A percentile compares a stretch with the other conserved stretches of the same genome.
Evolutionary conservation across 92 coral and sea anemone genomes (phyloP).

Genomic region (Diadumene lineata): DNA sequence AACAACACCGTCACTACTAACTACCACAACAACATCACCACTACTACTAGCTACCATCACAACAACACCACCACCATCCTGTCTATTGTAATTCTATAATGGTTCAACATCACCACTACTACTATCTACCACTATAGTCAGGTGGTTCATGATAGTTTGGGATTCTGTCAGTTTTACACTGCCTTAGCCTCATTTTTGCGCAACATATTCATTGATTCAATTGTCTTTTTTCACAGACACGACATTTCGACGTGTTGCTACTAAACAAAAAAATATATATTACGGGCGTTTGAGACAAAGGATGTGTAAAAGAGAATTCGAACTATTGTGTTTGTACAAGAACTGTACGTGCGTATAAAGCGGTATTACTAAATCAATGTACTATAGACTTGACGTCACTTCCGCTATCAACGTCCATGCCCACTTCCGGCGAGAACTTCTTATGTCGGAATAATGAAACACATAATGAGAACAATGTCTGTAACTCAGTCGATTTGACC

Average conservation of each 20-base stretch:
- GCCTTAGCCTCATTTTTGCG: too few relatives aligned
- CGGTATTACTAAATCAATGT: neutral
- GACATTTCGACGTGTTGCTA: too few relatives aligned
- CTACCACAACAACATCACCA: neutral
- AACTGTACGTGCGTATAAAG: neutral
- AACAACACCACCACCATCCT: neutral
- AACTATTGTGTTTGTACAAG: too few relatives aligned
- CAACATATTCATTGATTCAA: too few relatives aligned
- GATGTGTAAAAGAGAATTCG: too few relatives aligned
- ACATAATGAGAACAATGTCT: neutral
- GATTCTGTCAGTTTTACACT: too few relatives aligned
- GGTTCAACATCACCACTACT: neutral
- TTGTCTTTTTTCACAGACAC: too few relatives aligned
- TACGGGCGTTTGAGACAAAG: too few relatives aligned
- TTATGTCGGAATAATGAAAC: neutral
- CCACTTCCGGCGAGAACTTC: neutral
- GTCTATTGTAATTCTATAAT: neutral
- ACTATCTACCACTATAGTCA: too few relatives aligned
- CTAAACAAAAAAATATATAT: too few relatives aligned
- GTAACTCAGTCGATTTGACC: neutral
- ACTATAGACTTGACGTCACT: conserved; percentile 2
- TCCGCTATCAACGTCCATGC: neutral
- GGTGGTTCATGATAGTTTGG: too few relatives aligned
- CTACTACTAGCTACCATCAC: neutral
- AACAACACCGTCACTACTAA: neutral